These are phyloP conservation scores for Brachyistius frenatus DNA, from an alignment of 2,113 vertebrate species.

Conservation along the genomic window DNA sequence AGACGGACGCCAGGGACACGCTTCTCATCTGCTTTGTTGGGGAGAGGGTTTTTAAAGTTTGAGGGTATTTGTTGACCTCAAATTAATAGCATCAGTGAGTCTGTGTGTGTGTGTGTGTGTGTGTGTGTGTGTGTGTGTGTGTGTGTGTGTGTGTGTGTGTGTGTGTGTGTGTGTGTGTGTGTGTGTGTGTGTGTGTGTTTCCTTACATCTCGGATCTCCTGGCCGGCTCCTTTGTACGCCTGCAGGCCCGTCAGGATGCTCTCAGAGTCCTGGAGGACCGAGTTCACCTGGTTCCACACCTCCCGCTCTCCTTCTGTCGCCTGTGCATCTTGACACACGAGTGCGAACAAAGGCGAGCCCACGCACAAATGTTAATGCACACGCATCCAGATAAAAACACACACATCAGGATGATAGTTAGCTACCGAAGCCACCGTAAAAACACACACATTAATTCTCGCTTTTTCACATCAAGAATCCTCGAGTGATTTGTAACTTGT, in stretches of 20 bases:
- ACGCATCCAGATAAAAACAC: background rate
- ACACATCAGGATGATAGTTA: background rate
- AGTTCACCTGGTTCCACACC: slow-evolving; percentile 97
- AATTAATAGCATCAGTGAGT: too few relatives aligned
- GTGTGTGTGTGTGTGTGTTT: background rate
- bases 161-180: too few relatives aligned
- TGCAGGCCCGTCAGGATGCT: slow-evolving; percentile 94
- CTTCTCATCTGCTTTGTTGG: too few relatives aligned
- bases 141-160: background rate
- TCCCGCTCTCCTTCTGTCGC: slow-evolving; percentile 95
- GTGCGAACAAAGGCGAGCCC: background rate
- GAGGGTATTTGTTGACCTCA: too few relatives aligned
- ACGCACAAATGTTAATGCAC: background rate
- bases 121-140: background rate
- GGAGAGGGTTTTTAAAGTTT: too few relatives aligned
- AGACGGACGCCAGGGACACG: too few relatives aligned
- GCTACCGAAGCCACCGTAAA: background rate
- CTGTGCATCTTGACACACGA: slow-evolving; percentile 89
- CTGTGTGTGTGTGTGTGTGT: background rate
- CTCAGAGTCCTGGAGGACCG: slow-evolving; percentile 96
- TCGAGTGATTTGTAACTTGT: background rate
- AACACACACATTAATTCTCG: background rate
- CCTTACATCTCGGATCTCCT: slow-evolving; percentile 97
- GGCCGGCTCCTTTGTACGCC: slow-evolving; percentile 97
- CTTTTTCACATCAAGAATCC: slow-evolving; percentile 37